These are phyloP conservation scores for Bubo blakistoni DNA, from an alignment of 2,113 vertebrate genomes.

Conservation along the genomic window DNA sequence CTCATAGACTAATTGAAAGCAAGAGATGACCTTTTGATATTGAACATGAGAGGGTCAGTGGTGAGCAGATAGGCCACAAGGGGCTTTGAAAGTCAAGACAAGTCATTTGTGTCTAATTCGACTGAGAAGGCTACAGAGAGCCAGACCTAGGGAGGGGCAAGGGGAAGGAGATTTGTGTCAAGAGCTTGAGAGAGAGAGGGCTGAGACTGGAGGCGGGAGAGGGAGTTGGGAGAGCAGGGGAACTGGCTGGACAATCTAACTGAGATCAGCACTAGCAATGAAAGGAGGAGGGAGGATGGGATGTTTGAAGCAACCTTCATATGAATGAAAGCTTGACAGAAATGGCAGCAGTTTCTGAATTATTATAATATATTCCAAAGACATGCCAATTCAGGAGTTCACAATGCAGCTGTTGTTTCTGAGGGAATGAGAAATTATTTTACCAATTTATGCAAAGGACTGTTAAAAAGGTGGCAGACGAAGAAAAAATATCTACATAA, in stretches of 20 bases:
- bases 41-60: constrained; percentile 55
- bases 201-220: constrained; percentile 26
- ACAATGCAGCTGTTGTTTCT: constrained; percentile 69
- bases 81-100: constrained; percentile 44
- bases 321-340: constrained; percentile 61
- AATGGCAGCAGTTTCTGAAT: constrained; percentile 47
- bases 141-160: neutral
- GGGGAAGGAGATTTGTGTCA: constrained; percentile 2
- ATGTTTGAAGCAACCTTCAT: neutral
- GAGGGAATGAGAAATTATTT: constrained; percentile 59
- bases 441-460: constrained; percentile 56
- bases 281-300: constrained; percentile 1
- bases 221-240: constrained; percentile 8
- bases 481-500: constrained; percentile 58
- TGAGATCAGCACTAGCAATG: neutral
- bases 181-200: constrained; percentile 9
- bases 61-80: constrained; percentile 36
- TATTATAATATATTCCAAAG: constrained; percentile 63
- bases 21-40: constrained; percentile 42
- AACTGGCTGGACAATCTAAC: constrained; percentile 12
- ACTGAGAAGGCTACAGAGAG: constrained; percentile 26
- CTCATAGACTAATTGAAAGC: constrained; percentile 54
- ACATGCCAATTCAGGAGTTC: constrained; percentile 61
- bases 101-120: constrained; percentile 53
- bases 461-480: constrained; percentile 57